phyloP scores from a whole-genome alignment of 1,140 invertebrate genomes.

The Nephila pilipes region DNA sequence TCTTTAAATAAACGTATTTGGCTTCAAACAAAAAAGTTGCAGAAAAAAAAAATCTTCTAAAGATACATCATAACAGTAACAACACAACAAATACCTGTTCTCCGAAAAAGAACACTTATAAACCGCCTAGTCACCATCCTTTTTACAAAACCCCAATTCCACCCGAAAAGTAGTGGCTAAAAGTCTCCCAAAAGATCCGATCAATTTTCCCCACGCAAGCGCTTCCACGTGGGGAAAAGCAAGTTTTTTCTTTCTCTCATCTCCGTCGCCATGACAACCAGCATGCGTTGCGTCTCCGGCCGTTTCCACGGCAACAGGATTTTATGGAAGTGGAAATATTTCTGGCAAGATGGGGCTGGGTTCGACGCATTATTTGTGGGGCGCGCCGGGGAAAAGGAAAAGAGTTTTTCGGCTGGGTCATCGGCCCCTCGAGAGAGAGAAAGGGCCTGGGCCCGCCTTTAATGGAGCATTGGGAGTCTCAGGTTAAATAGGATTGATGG shows the following conservation, averaged over 20 bases:
- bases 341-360: background rate
- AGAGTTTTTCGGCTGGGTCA: conserved; percentile 28
- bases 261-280: conserved; percentile 15
- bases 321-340: conserved; percentile 5
- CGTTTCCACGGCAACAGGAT: background rate
- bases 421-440: background rate
- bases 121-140: background rate
- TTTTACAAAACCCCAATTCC: background rate
- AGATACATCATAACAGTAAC: background rate
- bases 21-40: too few relatives aligned
- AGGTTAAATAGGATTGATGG: background rate
- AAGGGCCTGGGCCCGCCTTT: background rate
- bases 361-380: conserved; percentile 17
- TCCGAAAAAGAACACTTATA: background rate
- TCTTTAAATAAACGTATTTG: too few relatives aligned
- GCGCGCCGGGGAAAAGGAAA: background rate
- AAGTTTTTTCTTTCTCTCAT: background rate
- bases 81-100: background rate
- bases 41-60: too few relatives aligned
- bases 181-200: conserved; percentile 29
- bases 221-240: conserved; percentile 1
- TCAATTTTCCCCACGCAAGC: conserved; percentile 51
- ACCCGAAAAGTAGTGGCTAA: conserved; percentile 2
- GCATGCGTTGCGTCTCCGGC: background rate
- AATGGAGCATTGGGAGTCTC: background rate